Evolutionary conservation across 2,888 invertebrate genomes (phyloP).

Genomic region (Spisula subtruncata): DNA sequence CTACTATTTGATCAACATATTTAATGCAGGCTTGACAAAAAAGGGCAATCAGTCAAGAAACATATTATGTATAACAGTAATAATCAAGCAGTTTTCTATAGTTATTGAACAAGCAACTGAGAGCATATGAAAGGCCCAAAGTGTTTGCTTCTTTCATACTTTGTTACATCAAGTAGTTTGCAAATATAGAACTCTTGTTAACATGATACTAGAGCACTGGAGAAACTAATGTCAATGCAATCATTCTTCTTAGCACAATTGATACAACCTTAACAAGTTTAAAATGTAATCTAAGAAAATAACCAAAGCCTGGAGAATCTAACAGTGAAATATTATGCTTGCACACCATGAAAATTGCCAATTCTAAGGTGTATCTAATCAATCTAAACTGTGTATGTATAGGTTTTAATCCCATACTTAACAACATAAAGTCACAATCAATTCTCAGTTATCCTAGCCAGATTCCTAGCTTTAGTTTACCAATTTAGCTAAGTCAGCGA

Average conservation of each 20-base stretch:
- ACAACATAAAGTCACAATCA: no score
- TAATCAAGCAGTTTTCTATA: background rate
- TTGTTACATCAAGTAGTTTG: conserved; percentile 11
- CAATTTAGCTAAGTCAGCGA: no score
- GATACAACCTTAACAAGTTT: background rate
- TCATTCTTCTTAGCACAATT: background rate
- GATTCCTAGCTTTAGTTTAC: no score
- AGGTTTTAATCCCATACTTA: no score
- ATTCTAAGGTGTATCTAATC: no score
- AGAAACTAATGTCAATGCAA: background rate
- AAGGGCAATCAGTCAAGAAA: background rate
- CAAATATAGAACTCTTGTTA: conserved; percentile 1
- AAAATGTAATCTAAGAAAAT: background rate
- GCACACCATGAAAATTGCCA: no score
- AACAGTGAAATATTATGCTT: background rate
- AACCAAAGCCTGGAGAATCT: background rate
- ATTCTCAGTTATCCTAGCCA: no score
- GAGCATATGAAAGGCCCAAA: background rate
- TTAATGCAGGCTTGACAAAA: no score
- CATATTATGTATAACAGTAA: background rate
- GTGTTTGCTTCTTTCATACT: background rate
- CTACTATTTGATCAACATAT: no score
- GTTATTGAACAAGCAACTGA: background rate
- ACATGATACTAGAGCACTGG: background rate
- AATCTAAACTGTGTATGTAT: no score